These are phyloP conservation scores for Lasius fuliginosus DNA, from an alignment of 2,888 invertebrate species.

Conservation along the genomic window DNA sequence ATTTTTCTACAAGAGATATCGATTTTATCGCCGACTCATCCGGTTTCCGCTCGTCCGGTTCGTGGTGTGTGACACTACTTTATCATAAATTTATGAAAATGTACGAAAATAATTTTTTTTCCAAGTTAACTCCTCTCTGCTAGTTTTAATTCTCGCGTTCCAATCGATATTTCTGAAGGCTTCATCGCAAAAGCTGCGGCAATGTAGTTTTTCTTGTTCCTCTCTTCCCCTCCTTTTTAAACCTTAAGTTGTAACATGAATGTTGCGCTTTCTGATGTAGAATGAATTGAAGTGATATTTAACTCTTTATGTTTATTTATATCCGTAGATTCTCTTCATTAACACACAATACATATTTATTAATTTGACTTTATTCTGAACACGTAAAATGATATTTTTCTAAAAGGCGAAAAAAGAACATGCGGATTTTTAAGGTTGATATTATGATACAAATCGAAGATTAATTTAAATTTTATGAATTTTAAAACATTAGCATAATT, in stretches of 20 bases:
- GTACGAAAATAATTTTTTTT: not conserved
- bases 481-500: not conserved
- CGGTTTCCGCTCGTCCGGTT: constrained; percentile 11
- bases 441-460: not conserved
- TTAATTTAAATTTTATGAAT: constrained; percentile 13
- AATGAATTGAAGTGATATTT: not conserved
- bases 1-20: constrained; percentile 36
- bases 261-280: not conserved
- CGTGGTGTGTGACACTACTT: not conserved
- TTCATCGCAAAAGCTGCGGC: not conserved
- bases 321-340: not conserved
- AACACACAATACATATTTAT: not conserved
- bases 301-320: not conserved
- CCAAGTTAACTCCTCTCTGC: not conserved
- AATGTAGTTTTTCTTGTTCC: not conserved
- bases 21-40: constrained; percentile 3
- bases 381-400: not conserved
- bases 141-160: not conserved
- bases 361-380: not conserved
- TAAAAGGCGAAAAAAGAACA: not conserved
- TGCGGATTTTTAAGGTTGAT: not conserved
- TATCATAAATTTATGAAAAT: constrained; percentile 13
- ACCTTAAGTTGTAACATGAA: not conserved
- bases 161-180: not conserved
- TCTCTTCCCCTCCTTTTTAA: not conserved